Conservation (phyloP, 2,888 invertebrate genomes). For the Eupithecia inturbata region DNA sequence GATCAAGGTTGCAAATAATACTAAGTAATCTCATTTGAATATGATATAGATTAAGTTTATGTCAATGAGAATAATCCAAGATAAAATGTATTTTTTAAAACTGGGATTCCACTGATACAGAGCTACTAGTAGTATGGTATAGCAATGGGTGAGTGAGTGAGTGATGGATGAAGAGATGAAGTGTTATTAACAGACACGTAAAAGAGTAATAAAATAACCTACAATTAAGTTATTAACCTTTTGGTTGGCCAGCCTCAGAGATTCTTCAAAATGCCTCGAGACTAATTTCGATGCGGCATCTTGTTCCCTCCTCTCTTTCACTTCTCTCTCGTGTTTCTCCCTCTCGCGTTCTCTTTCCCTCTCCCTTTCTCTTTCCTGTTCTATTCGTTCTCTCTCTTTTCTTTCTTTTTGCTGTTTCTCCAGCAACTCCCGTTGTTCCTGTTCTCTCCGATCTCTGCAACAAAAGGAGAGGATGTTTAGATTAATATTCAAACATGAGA, state of each 20-base stretch:
- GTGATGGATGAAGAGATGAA: neutral
- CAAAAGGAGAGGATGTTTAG: slow-evolving; percentile 48
- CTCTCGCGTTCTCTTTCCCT: slow-evolving; percentile 79
- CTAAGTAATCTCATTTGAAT: neutral
- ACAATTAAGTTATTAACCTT: slow-evolving; percentile 76
- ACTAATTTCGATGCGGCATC: slow-evolving; percentile 92
- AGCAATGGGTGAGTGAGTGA: neutral
- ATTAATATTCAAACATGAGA: neutral
- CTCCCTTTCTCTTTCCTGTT: slow-evolving; percentile 84
- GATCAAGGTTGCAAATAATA: neutral
- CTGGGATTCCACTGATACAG: neutral
- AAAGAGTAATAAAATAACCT: slow-evolving; percentile 55
- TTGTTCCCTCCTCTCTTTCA: slow-evolving; percentile 85
- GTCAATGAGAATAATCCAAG: neutral
- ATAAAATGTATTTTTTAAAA: neutral
- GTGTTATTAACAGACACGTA: slow-evolving; percentile 10
- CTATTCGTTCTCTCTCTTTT: slow-evolving; percentile 86
- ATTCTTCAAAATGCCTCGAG: slow-evolving; percentile 95
- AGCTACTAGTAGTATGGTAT: neutral
- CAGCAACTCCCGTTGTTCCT: slow-evolving; percentile 85
- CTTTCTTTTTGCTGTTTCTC: slow-evolving; percentile 88
- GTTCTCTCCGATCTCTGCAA: slow-evolving; percentile 79
- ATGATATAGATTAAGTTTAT: neutral
- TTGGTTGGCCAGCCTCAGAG: slow-evolving; percentile 90
- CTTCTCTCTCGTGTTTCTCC: slow-evolving; percentile 82